A percentile compares a stretch with the other conserved stretches of the same genome.
phyloP scores from a whole-genome alignment of 2,888 invertebrate genomes.

The Caenorhabditis sp. region DNA sequence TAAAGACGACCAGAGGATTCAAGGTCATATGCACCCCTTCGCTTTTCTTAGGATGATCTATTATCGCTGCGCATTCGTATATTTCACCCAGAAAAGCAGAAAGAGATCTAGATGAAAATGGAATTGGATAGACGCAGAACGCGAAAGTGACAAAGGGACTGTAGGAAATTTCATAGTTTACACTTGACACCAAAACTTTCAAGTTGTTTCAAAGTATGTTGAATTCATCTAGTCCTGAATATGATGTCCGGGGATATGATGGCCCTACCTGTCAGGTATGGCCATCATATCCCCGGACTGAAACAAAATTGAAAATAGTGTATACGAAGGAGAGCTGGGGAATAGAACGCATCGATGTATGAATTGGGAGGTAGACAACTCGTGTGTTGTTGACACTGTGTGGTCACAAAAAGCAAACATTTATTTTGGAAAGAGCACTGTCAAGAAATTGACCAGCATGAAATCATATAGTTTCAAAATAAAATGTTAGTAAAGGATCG shows the following conservation, averaged over 20 bases:
- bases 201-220: background rate
- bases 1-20: slow-evolving; percentile 5
- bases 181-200: slow-evolving; percentile 1
- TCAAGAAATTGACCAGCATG: background rate
- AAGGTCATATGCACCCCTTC: slow-evolving; percentile 19
- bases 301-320: background rate
- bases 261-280: too few relatives aligned
- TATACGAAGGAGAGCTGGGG: slow-evolving; percentile 10
- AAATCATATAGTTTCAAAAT: background rate
- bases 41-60: slow-evolving; percentile 8
- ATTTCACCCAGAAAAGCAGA: background rate
- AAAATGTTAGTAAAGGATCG: too few relatives aligned
- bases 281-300: too few relatives aligned
- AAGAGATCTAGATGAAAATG: background rate
- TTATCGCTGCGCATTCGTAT: slow-evolving; percentile 3
- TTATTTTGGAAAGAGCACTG: background rate
- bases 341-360: slow-evolving; percentile 15
- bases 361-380: slow-evolving; percentile 28
- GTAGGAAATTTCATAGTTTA: background rate
- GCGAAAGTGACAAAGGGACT: background rate
- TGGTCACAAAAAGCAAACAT: slow-evolving; percentile 52
- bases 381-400: slow-evolving; percentile 54
- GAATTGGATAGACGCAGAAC: slow-evolving; percentile 16
- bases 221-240: background rate
- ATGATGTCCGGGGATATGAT: too few relatives aligned